Evolutionary conservation across 2,113 vertebrate genomes (phyloP), one percentile per base, ranked within the genome.

Genomic region (Oreocharis arfaki): DNA sequence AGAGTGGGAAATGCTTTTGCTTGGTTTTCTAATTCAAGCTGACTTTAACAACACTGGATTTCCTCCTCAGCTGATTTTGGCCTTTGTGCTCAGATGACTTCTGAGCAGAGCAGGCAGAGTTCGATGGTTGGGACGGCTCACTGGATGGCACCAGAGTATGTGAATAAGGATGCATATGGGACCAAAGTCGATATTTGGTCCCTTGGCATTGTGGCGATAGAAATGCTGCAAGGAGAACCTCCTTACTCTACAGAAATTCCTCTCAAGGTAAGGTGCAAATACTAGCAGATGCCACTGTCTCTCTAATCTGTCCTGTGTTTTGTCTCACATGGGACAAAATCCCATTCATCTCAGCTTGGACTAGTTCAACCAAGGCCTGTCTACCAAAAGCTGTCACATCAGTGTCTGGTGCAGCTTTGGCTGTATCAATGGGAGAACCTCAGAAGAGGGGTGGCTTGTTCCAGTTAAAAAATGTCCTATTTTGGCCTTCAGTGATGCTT

Each of bases 141-240:
- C 86, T 99, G 99, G 99, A 99, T 99, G 99, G 99, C 99, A 11
- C 99, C 99, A 6, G 99, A 99, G 93, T 99, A 99, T 57, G 98
- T 99, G 63, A 99, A 99, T 46, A 98, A 99, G 42, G 99, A 99
- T 97, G 98, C 98, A 2, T 99, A 99, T 8, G 99, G 99, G 52
- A 99, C 99, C 6, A 99, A 99, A 97, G 99, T 99, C 93, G 99
- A 99, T 93, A 99, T 99, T 95, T 99, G 99, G 99, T 99, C 99
- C 46, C 97, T 99, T 92, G 99, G 99, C 64, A 99, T 99, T 96
- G 99, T 99, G 99, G 99, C 98, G 46, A 99, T 99, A 95, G 99
- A 99, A 98, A 99, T 99, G 99, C 99, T 99, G 96, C 99, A 99
- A 98, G 99, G 99, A 96, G 99, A 99, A 95, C 99, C 99, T 6